phyloP scores from a whole-genome alignment of 2,797 vertebrate species.

The Schizothorax lantsangensis region DNA sequence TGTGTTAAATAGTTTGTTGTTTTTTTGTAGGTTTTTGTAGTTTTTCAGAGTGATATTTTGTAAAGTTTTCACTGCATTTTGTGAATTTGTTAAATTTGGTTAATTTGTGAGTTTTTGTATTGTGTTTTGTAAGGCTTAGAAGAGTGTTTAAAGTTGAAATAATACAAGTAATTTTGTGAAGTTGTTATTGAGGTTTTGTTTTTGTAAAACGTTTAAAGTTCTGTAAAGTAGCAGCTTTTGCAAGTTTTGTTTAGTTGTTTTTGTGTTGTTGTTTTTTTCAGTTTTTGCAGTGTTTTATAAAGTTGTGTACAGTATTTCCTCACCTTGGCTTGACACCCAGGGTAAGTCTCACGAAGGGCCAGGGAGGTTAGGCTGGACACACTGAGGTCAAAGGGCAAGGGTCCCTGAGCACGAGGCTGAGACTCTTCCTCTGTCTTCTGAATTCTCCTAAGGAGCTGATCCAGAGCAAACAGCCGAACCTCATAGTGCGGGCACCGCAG shows the following conservation, averaged over 20 bases:
- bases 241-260: not conserved
- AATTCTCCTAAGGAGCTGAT: slow-evolving; percentile 78
- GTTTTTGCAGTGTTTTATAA: not conserved
- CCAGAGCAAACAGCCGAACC: slow-evolving; percentile 83
- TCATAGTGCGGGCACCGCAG: slow-evolving; percentile 79
- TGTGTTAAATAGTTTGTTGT: not conserved
- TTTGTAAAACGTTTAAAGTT: not conserved
- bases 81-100: not conserved
- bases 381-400: slow-evolving; percentile 67
- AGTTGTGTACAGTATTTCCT: slow-evolving; percentile 49
- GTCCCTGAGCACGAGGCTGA: slow-evolving; percentile 27
- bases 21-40: not conserved
- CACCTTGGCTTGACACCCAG: slow-evolving; percentile 90
- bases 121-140: not conserved
- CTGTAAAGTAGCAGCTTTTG: not conserved
- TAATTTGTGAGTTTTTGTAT: not conserved
- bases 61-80: not conserved
- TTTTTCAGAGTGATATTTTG: not conserved
- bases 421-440: slow-evolving; percentile 48
- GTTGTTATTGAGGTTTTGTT: not conserved
- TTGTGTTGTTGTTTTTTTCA: slow-evolving; percentile 38
- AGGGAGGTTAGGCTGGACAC: slow-evolving; percentile 76
- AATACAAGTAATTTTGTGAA: not conserved
- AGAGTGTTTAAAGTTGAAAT: not conserved
- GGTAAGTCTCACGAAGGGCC: slow-evolving; percentile 84